phyloP scores from a whole-genome alignment of 1,140 invertebrate species.

The Hycleus phaleratus region DNA sequence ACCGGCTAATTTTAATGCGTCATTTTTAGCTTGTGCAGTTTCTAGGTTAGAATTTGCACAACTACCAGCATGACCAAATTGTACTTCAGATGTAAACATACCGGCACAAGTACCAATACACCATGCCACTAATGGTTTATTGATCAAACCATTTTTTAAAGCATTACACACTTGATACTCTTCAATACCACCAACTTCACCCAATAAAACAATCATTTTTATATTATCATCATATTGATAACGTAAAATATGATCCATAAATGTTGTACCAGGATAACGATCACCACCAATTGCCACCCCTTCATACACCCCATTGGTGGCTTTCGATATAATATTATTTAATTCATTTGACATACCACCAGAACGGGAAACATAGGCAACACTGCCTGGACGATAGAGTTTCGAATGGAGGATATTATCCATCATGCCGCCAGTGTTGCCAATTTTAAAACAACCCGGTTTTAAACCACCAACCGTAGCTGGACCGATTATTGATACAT shows the following conservation, averaged over 20 bases:
- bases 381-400: conserved; percentile 91
- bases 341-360: conserved; percentile 99
- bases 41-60: conserved; percentile 94
- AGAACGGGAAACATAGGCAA: conserved; percentile 96
- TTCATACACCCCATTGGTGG: conserved; percentile 95
- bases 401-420: conserved; percentile 98
- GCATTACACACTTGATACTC: conserved; percentile 96
- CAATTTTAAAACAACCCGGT: conserved; percentile 99
- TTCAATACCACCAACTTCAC: conserved; percentile 98
- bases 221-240: conserved; percentile 67
- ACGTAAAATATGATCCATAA: conserved; percentile 91
- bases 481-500: conserved; percentile 86
- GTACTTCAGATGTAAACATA: conserved; percentile 97
- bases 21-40: conserved; percentile 91
- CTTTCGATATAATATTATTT: conserved; percentile 96
- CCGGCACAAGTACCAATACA: conserved; percentile 74
- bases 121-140: conserved; percentile 96
- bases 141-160: conserved; percentile 72
- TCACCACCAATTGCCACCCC: conserved; percentile 99
- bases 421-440: conserved; percentile 97
- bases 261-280: conserved; percentile 95
- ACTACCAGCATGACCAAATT: conserved; percentile 98
- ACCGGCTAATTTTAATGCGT: conserved; percentile 71
- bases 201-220: conserved; percentile 93
- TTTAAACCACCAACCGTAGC: conserved; percentile 98